These are phyloP conservation scores for Drosophila atroscutellata DNA, from an alignment of 2,888 invertebrate species.

Conservation along the genomic window DNA sequence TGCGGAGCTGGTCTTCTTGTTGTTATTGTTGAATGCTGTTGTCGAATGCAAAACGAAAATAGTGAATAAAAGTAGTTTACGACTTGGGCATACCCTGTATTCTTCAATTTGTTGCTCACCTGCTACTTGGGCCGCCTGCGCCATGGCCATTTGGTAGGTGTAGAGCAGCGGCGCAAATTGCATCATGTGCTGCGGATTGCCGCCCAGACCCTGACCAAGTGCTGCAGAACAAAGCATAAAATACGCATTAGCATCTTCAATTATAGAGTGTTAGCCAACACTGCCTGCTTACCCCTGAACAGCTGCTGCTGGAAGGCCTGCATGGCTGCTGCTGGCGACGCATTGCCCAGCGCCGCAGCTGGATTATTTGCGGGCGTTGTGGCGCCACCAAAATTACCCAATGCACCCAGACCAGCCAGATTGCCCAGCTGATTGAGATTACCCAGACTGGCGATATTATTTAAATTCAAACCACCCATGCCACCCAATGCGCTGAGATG, in stretches of 20 bases:
- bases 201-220: constrained; percentile 83
- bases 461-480: constrained; percentile 83
- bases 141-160: constrained; percentile 95
- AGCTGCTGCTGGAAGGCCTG: constrained; percentile 94
- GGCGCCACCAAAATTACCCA: constrained; percentile 81
- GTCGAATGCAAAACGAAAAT: not conserved
- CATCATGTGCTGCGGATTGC: constrained; percentile 92
- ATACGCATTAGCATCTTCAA: not conserved
- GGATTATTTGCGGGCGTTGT: constrained; percentile 82
- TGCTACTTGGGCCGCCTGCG: constrained; percentile 88
- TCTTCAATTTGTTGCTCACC: constrained; percentile 63
- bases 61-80: not conserved
- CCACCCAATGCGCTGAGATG: constrained; percentile 83
- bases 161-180: constrained; percentile 95
- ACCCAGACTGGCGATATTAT: constrained; percentile 81
- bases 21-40: constrained; percentile 79
- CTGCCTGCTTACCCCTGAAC: constrained; percentile 88
- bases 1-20: constrained; percentile 81
- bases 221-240: constrained; percentile 60
- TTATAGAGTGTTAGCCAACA: not conserved
- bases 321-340: constrained; percentile 88
- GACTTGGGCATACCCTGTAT: not conserved
- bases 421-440: constrained; percentile 82
- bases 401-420: constrained; percentile 80
- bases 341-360: constrained; percentile 86